Conservation (phyloP, 64 coral and sea anemone species). For the Trachythela sp. region DNA sequence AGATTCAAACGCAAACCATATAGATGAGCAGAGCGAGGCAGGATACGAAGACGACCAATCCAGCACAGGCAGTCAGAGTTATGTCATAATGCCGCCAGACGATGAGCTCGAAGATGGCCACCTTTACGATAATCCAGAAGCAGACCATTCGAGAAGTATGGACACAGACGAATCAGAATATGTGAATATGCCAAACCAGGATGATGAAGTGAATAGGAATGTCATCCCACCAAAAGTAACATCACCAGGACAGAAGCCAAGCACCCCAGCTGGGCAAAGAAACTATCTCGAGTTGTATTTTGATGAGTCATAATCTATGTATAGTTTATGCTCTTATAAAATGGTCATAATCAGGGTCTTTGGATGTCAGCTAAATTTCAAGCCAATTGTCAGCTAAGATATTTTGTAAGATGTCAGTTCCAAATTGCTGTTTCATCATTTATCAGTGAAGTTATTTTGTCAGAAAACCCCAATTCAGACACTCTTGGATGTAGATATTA, state of each 20-base stretch:
- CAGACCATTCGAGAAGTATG: background rate
- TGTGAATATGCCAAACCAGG: background rate
- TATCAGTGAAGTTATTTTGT: too few relatives aligned
- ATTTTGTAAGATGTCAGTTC: too few relatives aligned
- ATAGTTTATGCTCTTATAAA: background rate
- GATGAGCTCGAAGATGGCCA: background rate
- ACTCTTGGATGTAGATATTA: too few relatives aligned
- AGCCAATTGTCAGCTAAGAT: too few relatives aligned
- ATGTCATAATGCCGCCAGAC: background rate
- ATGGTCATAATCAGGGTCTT: too few relatives aligned
- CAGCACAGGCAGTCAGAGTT: background rate
- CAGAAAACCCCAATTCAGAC: too few relatives aligned
- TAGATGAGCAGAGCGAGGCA: background rate
- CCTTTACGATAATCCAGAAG: background rate
- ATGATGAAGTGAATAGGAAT: background rate
- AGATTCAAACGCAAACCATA: background rate
- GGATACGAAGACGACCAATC: constrained; percentile 10
- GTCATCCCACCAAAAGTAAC: background rate
- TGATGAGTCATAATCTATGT: constrained; percentile 11
- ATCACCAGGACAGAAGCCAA: background rate
- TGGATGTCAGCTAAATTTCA: too few relatives aligned
- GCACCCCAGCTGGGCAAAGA: background rate
- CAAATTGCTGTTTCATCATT: too few relatives aligned
- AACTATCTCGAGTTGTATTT: constrained; percentile 16
- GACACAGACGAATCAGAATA: background rate